These are phyloP conservation scores for Rhinophrynus dorsalis DNA, from an alignment of 2,797 vertebrate species.

Conservation along the genomic window DNA sequence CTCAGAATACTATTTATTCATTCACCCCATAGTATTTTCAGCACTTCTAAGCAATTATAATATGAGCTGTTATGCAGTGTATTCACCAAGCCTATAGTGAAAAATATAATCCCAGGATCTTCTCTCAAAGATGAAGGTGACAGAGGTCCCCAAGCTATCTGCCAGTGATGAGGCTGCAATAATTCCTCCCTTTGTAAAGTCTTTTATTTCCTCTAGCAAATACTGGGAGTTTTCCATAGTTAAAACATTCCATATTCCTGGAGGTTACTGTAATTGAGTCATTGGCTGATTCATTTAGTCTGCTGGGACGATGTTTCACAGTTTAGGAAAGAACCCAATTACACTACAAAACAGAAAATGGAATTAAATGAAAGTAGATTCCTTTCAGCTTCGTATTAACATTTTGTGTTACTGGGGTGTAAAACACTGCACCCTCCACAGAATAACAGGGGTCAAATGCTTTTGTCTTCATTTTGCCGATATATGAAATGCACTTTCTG, in stretches of 20 bases:
- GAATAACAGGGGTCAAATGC: too few species aligned
- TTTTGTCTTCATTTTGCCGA: too few species aligned
- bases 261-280: conserved; percentile 13
- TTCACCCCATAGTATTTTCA: too few species aligned
- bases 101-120: neutral
- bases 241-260: conserved; percentile 33
- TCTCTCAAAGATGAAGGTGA: conserved; percentile 3
- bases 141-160: neutral
- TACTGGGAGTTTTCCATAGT: conserved; percentile 1
- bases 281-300: conserved; percentile 16
- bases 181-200: neutral
- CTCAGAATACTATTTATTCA: too few species aligned
- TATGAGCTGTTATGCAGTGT: too few species aligned
- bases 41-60: too few species aligned
- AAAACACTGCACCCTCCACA: too few species aligned
- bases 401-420: too few species aligned
- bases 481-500: too few species aligned
- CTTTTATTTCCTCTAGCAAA: neutral
- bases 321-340: neutral
- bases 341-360: neutral
- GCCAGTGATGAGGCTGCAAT: conserved; percentile 11
- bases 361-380: too few species aligned
- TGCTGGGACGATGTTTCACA: neutral
- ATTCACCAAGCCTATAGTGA: too few species aligned
- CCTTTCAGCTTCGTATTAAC: too few species aligned